Evolutionary conservation across 1,140 invertebrate species (phyloP).

Genomic region (Apis cerana): DNA sequence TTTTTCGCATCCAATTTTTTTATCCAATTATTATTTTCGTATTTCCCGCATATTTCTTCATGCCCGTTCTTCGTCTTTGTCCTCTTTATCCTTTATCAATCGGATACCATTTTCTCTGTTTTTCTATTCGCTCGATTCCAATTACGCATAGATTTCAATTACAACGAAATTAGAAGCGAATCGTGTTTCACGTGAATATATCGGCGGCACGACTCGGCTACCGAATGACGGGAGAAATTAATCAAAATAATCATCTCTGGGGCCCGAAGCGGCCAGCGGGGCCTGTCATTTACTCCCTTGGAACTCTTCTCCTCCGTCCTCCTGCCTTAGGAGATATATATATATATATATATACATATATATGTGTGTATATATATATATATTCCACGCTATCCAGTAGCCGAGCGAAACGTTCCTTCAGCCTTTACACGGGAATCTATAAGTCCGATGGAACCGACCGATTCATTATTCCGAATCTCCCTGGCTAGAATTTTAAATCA

Average conservation of each 20-base stretch:
- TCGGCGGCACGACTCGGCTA: constrained; percentile 71
- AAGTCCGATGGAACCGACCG: constrained; percentile 26
- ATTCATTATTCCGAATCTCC: constrained; percentile 9
- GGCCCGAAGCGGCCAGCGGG: constrained; percentile 67
- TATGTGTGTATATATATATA: constrained; percentile 2
- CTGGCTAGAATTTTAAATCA: constrained; percentile 58
- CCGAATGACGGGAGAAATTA: constrained; percentile 77
- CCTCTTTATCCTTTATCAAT: neutral
- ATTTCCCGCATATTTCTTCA: neutral
- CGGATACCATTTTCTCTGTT: neutral
- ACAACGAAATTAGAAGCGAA: constrained; percentile 50
- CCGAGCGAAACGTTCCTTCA: constrained; percentile 45
- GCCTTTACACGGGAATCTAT: constrained; percentile 42
- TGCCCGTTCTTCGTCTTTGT: too few species aligned
- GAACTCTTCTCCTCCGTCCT: constrained; percentile 63
- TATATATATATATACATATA: neutral
- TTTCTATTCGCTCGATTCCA: neutral
- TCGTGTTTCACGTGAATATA: constrained; percentile 66
- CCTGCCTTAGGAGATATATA: constrained; percentile 41
- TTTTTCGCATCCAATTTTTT: too few species aligned
- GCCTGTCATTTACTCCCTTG: constrained; percentile 76
- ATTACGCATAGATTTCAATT: constrained; percentile 50
- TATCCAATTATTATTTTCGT: neutral
- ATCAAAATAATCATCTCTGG: constrained; percentile 76
- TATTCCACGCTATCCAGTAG: constrained; percentile 64